These are phyloP conservation scores for Martes martes DNA, from an alignment of 2,113 vertebrate species.

Conservation along the genomic window DNA sequence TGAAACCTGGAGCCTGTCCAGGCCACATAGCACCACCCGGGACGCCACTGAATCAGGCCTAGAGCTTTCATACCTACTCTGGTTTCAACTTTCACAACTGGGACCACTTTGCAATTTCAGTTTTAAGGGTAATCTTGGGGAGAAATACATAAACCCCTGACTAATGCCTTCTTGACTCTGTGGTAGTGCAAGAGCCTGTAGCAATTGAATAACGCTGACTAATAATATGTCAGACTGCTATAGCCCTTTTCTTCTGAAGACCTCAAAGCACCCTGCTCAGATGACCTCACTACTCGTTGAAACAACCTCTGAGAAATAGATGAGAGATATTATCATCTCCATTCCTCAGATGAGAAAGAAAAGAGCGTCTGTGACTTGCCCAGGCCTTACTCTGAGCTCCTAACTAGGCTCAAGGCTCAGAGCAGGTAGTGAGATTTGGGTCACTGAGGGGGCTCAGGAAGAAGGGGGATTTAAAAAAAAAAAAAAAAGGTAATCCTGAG, in stretches of 20 bases:
- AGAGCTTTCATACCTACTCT: neutral
- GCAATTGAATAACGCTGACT: conserved; percentile 30
- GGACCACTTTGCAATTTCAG: conserved; percentile 69
- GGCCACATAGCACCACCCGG: neutral
- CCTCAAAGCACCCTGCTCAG: neutral
- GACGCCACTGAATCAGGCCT: neutral
- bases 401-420: neutral
- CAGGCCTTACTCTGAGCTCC: neutral
- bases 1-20: conserved; percentile 54
- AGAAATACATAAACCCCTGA: conserved; percentile 68
- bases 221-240: neutral
- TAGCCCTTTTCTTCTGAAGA: conserved; percentile 20
- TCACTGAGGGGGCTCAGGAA: neutral
- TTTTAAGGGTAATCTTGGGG: conserved; percentile 63
- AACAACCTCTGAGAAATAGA: conserved; percentile 21
- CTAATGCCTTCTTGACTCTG: conserved; percentile 27
- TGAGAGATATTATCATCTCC: conserved; percentile 21
- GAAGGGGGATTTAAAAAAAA: neutral
- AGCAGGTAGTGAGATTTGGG: neutral
- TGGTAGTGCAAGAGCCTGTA: neutral
- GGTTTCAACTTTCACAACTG: conserved; percentile 65
- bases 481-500: neutral
- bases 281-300: conserved; percentile 38
- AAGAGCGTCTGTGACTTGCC: neutral
- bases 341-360: neutral